Base-by-base conservation (phyloP, 2,888 invertebrate genomes). In the Ophraella communa region DNA sequence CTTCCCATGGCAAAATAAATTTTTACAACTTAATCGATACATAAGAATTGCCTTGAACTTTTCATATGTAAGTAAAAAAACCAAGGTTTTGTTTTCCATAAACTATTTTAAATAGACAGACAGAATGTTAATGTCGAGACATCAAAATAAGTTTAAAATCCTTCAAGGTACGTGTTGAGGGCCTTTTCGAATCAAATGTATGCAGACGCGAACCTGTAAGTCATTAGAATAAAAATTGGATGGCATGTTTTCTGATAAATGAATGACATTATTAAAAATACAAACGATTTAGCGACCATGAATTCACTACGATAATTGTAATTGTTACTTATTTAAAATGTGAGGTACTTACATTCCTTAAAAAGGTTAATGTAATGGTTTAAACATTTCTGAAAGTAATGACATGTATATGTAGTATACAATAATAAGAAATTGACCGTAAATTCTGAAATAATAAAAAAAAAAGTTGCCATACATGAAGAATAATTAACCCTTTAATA, bases 1-100 rank as follows among this genome's bases (percentile, higher is more conserved):
- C 11, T 33, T 33, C 20, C 35, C 49, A 49, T 49, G 58, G 49
- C 35, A 35, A 58, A 58, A 58, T 58, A 58, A 58, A 58, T 58
- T 49, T 39, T 47, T 49, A 33, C 23, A 54, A 54, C 14, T 39
- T 49, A 49, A 49, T 58, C 20, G 18, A 23, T 21, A 23, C 47
- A 49, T 47, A 30, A 47, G 35, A 11, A 18, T 33, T 17, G 10
- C 58, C 58, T 58, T 58, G 58, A 58, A 58, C 42, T 49, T 49
- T 57, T 20, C 20, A 42, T 47, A 30, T 33, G 27, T 30, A n/a
- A 23, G 18, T 18, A 53, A 33, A 53, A 49, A 35, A n/a, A 10
- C 17, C 54, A 54, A 54, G 54, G 54, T 21, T 39, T 21, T 10
- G 23, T 54, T 54, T 54, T 39, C 39, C 54, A 42, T 54, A 54